A percentile compares a stretch with the other conserved stretches of the same genome.
These are phyloP conservation scores for Heterodera schachtii DNA, from an alignment of 1,140 invertebrate genomes.

Conservation along the genomic window DNA sequence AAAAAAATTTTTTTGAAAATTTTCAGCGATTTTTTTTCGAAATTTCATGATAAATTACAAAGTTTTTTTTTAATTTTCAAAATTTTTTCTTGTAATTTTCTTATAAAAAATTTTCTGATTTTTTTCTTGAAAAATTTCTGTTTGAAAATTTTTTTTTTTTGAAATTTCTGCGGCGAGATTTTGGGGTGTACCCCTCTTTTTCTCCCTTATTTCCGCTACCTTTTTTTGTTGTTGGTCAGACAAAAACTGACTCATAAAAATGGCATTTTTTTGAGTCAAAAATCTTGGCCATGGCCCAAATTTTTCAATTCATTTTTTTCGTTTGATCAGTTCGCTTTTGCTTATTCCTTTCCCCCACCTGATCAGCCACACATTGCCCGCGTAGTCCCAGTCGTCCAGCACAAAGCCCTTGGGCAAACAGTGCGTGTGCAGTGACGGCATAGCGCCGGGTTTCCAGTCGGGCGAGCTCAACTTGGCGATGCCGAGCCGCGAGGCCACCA, in stretches of 20 bases:
- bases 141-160: too few species aligned
- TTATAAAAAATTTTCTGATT: too few species aligned
- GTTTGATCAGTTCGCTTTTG: too few species aligned
- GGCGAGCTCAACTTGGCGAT: slow-evolving; percentile 40
- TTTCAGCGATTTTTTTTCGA: neutral
- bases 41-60: neutral
- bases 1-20: neutral
- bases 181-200: too few species aligned
- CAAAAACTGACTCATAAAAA: too few species aligned
- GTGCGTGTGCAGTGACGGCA: slow-evolving; percentile 46
- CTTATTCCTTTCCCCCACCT: slow-evolving; percentile 35
- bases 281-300: too few species aligned
- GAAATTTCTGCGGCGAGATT: too few species aligned
- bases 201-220: too few species aligned
- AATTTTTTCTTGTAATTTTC: neutral
- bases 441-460: neutral
- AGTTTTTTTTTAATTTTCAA: neutral
- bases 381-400: slow-evolving; percentile 63
- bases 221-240: too few species aligned
- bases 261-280: too few species aligned
- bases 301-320: too few species aligned
- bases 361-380: slow-evolving; percentile 54
- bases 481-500: slow-evolving; percentile 82
- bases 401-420: slow-evolving; percentile 55
- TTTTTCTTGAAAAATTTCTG: too few species aligned